A percentile compares a stretch with the other conserved stretches of the same genome.
Evolutionary conservation across 2,888 invertebrate genomes (phyloP).

Genomic region (Hirudinaria manillensis): DNA sequence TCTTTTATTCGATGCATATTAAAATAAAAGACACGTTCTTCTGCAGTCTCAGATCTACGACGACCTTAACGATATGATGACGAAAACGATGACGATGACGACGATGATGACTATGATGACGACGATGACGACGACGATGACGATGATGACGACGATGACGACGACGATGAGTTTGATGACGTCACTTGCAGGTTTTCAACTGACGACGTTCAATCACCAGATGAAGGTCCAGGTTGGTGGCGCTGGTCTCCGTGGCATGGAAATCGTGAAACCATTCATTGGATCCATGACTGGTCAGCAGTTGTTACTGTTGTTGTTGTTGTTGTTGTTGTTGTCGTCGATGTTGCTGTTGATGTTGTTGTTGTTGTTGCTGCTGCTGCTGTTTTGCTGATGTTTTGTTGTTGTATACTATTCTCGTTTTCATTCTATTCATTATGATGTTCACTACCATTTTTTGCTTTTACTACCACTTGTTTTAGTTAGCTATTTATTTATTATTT

Average conservation of each 20-base stretch:
- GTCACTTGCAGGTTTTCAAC: slow-evolving; percentile 18
- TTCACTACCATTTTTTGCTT: too few species aligned
- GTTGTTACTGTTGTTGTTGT: too few species aligned
- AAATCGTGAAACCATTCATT: background rate
- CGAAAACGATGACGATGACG: background rate
- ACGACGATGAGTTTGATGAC: background rate
- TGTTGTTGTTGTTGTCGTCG: background rate
- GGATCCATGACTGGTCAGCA: slow-evolving; percentile 7
- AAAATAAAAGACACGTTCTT: too few species aligned
- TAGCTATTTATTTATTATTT: too few species aligned
- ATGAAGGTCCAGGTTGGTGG: slow-evolving; percentile 25
- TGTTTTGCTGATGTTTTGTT: background rate
- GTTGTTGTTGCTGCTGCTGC: background rate
- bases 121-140: background rate
- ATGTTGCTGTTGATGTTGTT: background rate
- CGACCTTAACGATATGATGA: background rate
- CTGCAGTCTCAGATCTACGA: too few species aligned
- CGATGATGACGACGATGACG: background rate
- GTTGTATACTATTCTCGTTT: too few species aligned
- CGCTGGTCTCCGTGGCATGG: background rate
- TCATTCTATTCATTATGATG: too few species aligned
- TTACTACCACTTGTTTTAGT: too few species aligned
- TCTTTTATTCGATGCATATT: too few species aligned
- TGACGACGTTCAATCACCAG: slow-evolving; percentile 30
- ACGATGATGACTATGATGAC: background rate